Evolutionary conservation across 2,888 invertebrate species (phyloP).

Genomic region (Lumbricus terrestris): DNA sequence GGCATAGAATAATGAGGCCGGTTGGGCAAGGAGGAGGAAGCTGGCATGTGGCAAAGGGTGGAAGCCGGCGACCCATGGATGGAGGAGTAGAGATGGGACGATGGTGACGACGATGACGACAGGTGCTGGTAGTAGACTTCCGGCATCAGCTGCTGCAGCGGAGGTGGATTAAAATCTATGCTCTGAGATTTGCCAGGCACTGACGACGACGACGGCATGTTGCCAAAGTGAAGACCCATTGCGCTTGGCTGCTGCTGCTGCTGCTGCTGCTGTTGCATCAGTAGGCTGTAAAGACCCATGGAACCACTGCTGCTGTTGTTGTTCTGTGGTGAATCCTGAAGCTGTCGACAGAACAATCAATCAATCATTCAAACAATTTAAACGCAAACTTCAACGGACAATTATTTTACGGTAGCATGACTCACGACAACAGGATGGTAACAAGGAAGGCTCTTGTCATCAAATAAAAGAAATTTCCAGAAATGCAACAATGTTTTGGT

Average conservation of each 20-base stretch:
- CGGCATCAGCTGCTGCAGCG: neutral
- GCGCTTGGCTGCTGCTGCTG: neutral
- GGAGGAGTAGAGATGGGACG: neutral
- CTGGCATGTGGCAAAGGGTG: neutral
- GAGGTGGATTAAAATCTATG: neutral
- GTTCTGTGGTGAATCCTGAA: slow-evolving; percentile 5
- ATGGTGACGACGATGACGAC: neutral
- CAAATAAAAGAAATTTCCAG: no score
- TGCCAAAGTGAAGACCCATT: slow-evolving; percentile 12
- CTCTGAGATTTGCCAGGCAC: slow-evolving; percentile 4
- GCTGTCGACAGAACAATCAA: neutral
- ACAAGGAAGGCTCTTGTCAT: no score
- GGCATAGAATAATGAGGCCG: neutral
- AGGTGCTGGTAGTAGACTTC: slow-evolving; percentile 1
- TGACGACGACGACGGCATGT: neutral
- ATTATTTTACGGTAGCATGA: no score
- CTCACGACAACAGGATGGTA: no score
- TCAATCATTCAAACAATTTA: neutral
- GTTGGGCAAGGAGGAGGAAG: neutral
- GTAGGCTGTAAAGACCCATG: neutral
- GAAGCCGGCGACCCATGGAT: neutral
- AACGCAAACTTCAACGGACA: no score
- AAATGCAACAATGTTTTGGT: no score
- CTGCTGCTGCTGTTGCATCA: slow-evolving; percentile 14
- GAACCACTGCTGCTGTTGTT: slow-evolving; percentile 12